Evolutionary conservation across 1,140 invertebrate genomes (phyloP), one percentile per base, ranked within the genome.

Genomic region (Drosophila repleta): DNA sequence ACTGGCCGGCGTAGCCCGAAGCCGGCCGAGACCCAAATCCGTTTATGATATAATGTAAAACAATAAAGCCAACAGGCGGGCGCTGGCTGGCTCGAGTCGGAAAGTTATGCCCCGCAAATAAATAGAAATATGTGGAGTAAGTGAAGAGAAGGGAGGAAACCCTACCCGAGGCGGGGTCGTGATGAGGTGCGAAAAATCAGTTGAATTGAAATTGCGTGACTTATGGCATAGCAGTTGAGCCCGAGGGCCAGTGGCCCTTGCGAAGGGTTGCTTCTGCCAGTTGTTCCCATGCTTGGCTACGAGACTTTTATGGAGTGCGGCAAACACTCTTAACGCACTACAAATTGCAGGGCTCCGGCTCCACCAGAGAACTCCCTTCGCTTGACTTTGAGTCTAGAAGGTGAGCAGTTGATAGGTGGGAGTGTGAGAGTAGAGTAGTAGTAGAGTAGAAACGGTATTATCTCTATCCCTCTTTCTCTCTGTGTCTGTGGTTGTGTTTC

Each of bases 111-210:
- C 57, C 39, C 20, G n/a, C n/a, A 39, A 61, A 62, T 68, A 67
- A 75, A 63, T 21, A 35, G 41, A 39, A 26, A 20, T 20, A 15
- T 15, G 7, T 15, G 29, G 8, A 10, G 29, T 7, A 29, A 29
- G 8, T 4, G 6, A 53, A 56, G 11, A 13, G 56, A n/a, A 49
- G 5, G n/a, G 10, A 21, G 24, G 18, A 29, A 15, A 53, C n/a
- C 56, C 15, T n/a, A 45, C 52, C 6, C 21, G 13, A n/a, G 55
- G 39, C 39, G 17, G 15, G 24, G 10, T 29, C 24, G 61, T 63
- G 68, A 67, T 78, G 74, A 85, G 81, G 77, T 87, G 80, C 73
- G 77, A 85, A 76, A 82, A 84, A 70, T 85, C 68, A 74, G 56
- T 60, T 46, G 29, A 85, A 80, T 80, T 69, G 64, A 70, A 67